Evolutionary conservation across 1,140 invertebrate genomes (phyloP), one percentile per base, ranked within the genome.

Genomic region (Drosophila parvula): DNA sequence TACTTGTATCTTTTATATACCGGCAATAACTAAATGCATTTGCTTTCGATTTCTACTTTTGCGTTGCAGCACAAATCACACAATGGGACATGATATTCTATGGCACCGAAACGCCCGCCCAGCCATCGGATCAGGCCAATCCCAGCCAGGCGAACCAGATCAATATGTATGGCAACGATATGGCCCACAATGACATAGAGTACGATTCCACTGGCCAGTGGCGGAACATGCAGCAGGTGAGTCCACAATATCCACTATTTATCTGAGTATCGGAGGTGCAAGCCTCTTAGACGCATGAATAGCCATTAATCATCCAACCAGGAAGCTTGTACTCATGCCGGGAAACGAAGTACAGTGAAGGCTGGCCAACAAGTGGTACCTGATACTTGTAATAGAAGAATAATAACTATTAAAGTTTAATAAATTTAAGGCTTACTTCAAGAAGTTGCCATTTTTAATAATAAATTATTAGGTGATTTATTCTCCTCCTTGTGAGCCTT

Each of bases 51-150:
- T 43, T 62, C 51, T 51, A 14, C 32, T 36, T 56, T 36, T 59
- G 34, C 28, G 10, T 91, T 91, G 22, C 92, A 90, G 94, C 93
- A 30, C 93, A 94, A 59, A 90, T 94, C 55, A 93, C 93, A 14
- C 93, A 96, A 90, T 96, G 95, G 95, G 94, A 95, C 81, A 92
- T 97, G 74, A 95, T 96, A 77, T 94, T 96, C 91, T 96, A 97
- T 90, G 96, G 96, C 28, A 97, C 96, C 11, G 94, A 95, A 64
- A 92, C 93, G 4, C 94, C 94, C n/a, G 93, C 94, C 14, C 94
- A 94, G 64, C 93, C 93, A 22, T 91, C 92, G 56, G 93, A 93
- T 50, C 90, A 83, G 16, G 89, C 90, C 27, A 73, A 81, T 45
- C 60, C 76, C 45, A 75, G 74, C 45, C 58, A 73, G 28, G 18